phyloP scores from a whole-genome alignment of 2,797 vertebrate genomes.

The Lacerta agilis region DNA sequence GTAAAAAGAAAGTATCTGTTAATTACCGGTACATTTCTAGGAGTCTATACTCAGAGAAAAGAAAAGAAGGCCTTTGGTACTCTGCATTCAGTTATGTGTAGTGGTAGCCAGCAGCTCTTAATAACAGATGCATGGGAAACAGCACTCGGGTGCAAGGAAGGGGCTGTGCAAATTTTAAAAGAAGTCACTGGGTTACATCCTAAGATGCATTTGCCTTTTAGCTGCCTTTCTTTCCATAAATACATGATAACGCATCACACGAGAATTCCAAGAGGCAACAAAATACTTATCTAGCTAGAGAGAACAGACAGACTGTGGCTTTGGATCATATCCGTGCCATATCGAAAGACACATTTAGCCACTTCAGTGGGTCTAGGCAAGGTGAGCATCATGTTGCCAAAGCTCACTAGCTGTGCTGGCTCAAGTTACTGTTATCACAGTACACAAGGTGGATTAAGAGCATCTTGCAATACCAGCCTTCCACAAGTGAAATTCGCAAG shows the following conservation, averaged over 20 bases:
- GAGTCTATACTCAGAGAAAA: background rate
- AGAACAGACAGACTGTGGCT: background rate
- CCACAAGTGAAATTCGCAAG: background rate
- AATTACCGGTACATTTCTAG: background rate
- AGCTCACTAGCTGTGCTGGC: background rate
- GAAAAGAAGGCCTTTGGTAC: background rate
- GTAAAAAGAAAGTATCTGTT: slow-evolving; percentile 19
- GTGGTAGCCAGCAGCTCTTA: background rate
- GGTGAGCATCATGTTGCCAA: background rate
- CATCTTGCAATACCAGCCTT: background rate
- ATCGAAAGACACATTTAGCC: background rate
- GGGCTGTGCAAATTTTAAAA: background rate
- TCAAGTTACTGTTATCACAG: background rate
- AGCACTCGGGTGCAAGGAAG: background rate
- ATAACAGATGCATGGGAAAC: background rate
- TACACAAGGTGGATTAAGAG: background rate
- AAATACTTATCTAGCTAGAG: background rate
- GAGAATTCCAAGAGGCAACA: background rate
- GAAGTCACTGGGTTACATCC: background rate
- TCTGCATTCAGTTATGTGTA: background rate
- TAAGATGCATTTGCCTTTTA: background rate
- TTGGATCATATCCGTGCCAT: background rate
- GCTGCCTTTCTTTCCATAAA: background rate
- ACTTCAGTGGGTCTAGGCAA: background rate
- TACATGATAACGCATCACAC: no score